Base-by-base conservation (phyloP, 2,113 vertebrate species). In the Calcarius ornatus region DNA sequence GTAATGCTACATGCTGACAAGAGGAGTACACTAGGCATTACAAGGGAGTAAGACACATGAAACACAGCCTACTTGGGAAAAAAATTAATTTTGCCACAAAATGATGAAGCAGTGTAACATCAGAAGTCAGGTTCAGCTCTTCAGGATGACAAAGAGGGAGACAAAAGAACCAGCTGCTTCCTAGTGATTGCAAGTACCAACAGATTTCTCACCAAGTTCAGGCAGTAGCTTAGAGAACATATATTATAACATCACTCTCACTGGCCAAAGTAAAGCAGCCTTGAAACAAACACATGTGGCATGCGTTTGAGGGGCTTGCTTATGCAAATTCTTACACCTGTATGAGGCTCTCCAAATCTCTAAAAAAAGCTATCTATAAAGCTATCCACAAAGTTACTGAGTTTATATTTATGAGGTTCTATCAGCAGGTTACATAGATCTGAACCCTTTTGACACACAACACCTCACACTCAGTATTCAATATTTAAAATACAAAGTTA, bases 241-340 rank as follows among this genome's bases (percentile, higher is more conserved):
- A 6, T 2, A 66, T 27, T 25, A 15, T 24, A 75, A 66, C 4
- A 19, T 45, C 37, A 56, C 15, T 38, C 27, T 76, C 47, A 56
- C 12, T 43, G 14, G 15, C 54, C 15, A 27, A 40, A 76, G 37
- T 18, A 96, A 64, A 73, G 45, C 12, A 81, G 50, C 24, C 38
- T 82, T 38, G 24, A 64, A 83, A 84, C 27, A 88, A 60, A 35
- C 6, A 6, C 24, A 11, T 1, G 13, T 0, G 0, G 59, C 13
- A 31, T 15, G 13, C 28, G 23, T 72, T 61, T 11, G 33, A 22
- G 35, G 27, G 40, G n/a, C 10, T 60, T 37, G n/a, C n/a, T 76
- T 53, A 57, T 10, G 53, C n/a, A 54, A 60, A 56, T 37, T 61
- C 25, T 69, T 86, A 51, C 3, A 48, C 5, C 17, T 48, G 23